phyloP scores from a whole-genome alignment of 2,797 vertebrate genomes.

The Urosaurus nigricauda region DNA sequence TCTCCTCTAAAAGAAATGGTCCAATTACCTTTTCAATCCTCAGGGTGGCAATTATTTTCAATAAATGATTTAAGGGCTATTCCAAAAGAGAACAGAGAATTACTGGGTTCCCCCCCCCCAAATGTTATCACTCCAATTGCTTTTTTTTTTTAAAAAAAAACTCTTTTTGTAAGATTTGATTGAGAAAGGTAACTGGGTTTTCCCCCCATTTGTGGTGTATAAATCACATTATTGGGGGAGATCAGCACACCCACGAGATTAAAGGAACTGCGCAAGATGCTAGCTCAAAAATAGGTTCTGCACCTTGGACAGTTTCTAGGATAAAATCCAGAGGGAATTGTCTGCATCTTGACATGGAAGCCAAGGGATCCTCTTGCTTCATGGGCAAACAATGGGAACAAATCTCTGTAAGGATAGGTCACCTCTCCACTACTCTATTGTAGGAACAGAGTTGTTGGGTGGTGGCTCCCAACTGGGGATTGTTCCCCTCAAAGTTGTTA shows the following conservation, averaged over 20 bases:
- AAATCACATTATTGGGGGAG: not conserved
- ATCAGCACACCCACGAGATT: not conserved
- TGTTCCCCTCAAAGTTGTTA: no score
- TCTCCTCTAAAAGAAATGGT: not conserved
- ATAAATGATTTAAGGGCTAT: not conserved
- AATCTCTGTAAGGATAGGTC: not conserved
- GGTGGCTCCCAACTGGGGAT: no score
- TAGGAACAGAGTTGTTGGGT: not conserved
- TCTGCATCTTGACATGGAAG: no score
- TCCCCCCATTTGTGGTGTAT: not conserved
- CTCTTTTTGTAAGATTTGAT: not conserved
- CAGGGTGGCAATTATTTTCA: not conserved
- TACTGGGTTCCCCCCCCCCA: not conserved
- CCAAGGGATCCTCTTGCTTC: not conserved
- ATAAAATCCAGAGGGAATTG: no score
- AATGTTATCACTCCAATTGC: not conserved
- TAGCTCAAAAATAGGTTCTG: no score
- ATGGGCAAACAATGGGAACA: not conserved
- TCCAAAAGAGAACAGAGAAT: not conserved
- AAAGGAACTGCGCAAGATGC: no score
- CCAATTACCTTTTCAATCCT: not conserved
- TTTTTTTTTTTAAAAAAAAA: not conserved
- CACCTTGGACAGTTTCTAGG: no score
- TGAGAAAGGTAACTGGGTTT: not conserved
- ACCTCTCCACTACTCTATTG: not conserved